These are phyloP conservation scores for Rallus crepitans DNA, from an alignment of 2,797 vertebrate species.

Conservation along the genomic window DNA sequence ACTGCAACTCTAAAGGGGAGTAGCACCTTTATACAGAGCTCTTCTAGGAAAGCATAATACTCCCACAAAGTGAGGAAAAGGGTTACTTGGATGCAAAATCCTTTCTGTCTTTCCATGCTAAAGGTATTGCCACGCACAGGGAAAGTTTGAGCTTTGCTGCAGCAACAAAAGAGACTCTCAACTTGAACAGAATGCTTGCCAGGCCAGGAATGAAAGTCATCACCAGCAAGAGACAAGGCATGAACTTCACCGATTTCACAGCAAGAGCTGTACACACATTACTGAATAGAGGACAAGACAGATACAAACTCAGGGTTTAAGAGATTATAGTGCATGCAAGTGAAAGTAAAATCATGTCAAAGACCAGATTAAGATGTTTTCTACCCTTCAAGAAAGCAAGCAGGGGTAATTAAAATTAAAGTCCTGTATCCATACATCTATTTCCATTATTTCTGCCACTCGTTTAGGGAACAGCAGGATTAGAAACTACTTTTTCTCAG, in stretches of 20 bases:
- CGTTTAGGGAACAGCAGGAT: not conserved
- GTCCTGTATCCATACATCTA: not conserved
- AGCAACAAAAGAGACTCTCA: not conserved
- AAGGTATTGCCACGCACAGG: not conserved
- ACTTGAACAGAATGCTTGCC: not conserved
- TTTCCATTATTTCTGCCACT: not conserved
- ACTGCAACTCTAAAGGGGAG: not conserved
- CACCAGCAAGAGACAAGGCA: not conserved
- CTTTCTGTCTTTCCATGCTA: not conserved
- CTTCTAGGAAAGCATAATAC: not conserved
- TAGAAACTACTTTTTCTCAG: not conserved
- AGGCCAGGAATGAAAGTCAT: not conserved
- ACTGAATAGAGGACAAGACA: not conserved
- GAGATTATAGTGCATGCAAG: not conserved
- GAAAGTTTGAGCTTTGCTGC: not conserved
- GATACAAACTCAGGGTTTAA: not conserved
- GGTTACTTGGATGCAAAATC: not conserved
- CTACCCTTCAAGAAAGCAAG: not conserved
- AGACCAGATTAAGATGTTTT: slow-evolving; percentile 10
- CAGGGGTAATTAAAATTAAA: slow-evolving; percentile 12
- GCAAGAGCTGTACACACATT: not conserved
- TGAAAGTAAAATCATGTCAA: slow-evolving; percentile 17
- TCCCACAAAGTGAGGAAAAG: not conserved
- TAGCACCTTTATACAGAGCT: not conserved
- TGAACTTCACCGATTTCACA: not conserved